Evolutionary conservation across 2,113 vertebrate species (phyloP).

Genomic region (Patagioenas fasciata): DNA sequence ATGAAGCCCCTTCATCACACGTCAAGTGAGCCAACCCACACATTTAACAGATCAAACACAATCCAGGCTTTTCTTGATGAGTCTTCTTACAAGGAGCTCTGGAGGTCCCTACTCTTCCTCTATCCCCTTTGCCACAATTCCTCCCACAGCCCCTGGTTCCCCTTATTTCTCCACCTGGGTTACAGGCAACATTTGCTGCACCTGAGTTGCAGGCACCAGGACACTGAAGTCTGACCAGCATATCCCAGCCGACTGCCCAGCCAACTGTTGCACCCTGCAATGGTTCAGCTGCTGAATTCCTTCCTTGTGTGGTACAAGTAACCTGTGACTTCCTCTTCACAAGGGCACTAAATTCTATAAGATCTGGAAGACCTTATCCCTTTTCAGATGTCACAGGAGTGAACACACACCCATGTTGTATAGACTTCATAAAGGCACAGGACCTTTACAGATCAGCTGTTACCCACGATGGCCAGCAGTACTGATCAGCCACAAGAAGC

Average conservation of each 20-base stretch:
- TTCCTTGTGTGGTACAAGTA: not conserved
- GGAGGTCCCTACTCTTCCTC: not conserved
- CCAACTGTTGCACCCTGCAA: not conserved
- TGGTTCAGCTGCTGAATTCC: not conserved
- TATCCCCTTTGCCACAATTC: not conserved
- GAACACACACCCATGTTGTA: not conserved
- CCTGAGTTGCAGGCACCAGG: not conserved
- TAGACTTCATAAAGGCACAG: not conserved
- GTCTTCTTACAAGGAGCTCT: not conserved
- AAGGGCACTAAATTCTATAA: not conserved
- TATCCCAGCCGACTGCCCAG: fast-evolving
- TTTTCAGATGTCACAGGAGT: not conserved
- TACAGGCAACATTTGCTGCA: not conserved
- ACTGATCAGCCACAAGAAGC: not conserved
- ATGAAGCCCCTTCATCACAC: fast-evolving
- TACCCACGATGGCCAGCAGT: not conserved
- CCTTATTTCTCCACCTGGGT: not conserved
- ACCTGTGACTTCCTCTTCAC: not conserved
- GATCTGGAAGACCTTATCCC: not conserved
- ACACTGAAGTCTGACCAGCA: not conserved
- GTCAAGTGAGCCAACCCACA: not conserved
- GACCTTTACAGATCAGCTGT: not conserved
- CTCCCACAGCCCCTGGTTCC: not conserved
- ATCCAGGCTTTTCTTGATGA: not conserved
- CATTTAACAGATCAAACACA: not conserved